Evolutionary conservation across 37 sponge, comb jelly and placozoan species (phyloP), one percentile per base, ranked within the genome.

Genomic region (Petrosia ficiformis): DNA sequence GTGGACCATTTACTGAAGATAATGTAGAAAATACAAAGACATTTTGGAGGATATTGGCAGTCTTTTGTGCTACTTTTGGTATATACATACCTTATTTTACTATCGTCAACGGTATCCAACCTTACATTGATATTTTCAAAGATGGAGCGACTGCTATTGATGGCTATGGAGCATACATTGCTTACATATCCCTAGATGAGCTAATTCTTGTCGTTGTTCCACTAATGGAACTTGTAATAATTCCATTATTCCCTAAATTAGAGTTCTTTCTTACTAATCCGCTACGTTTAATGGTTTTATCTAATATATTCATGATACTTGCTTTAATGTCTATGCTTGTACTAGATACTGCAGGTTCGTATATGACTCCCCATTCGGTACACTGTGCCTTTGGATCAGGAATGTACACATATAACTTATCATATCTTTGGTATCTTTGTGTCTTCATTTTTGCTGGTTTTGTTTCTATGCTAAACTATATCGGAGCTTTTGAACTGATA

Each of bases 211-310:
- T 61, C 11, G 14, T 29, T 6, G n/a, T 61, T 26, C 63, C 63
- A 26, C 28, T 61, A 26, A 24, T 61, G 22, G 63, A 61, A n/a
- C 63, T 61, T 22, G n/a, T 61, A n/a, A n/a, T 61, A 26, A 24
- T 61, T 8, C 63, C 63, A 26, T n/a, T 61, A 29, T 61, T 61
- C n/a, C 63, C 63, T 61, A 61, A 61, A n/a, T 6, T 61, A n/a
- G 63, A 61, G 26, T 61, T 26, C 26, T 61, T 61, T 29, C n/a
- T 61, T 61, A n/a, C 63, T 29, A 26, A 61, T 29, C 6, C 63
- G 22, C n/a, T 61, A n/a, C 14, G 26, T 26, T 8, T 24, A 6
- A 6, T 61, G 25, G 11, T 8, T 22, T 6, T 61, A n/a, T 24
- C 63, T 61, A 26, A 6, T n/a, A 22, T 61, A n/a, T 29, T 61